Evolutionary conservation across 2,888 invertebrate genomes (phyloP).

Genomic region (Cerceris rybyensis): DNA sequence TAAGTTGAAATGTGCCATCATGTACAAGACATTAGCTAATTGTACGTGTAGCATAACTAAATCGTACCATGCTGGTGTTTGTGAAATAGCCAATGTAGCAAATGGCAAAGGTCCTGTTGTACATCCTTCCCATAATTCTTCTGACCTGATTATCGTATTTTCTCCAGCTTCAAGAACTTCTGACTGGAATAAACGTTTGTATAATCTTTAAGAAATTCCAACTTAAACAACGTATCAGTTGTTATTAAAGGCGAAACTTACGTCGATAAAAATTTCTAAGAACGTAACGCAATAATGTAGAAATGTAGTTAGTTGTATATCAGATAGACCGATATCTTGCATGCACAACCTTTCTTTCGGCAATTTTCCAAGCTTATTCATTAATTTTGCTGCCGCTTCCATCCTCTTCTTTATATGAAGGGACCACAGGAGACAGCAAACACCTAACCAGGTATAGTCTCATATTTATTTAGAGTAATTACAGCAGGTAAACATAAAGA

Average conservation of each 20-base stretch:
- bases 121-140: conserved; percentile 87
- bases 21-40: conserved; percentile 89
- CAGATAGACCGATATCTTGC: conserved; percentile 89
- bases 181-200: conserved; percentile 73
- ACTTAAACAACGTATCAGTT: no score
- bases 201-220: neutral
- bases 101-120: conserved; percentile 85
- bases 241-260: conserved; percentile 66
- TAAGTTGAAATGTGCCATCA: conserved; percentile 90
- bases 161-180: conserved; percentile 81
- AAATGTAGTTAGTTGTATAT: conserved; percentile 82
- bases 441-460: conserved; percentile 82
- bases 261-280: conserved; percentile 85
- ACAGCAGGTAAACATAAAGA: neutral
- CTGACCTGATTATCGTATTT: conserved; percentile 83
- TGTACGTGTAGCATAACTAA: conserved; percentile 92
- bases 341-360: conserved; percentile 92
- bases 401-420: conserved; percentile 92
- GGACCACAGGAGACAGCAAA: conserved; percentile 94
- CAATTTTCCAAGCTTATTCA: conserved; percentile 91
- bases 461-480: neutral
- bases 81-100: conserved; percentile 90
- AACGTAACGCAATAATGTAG: conserved; percentile 82
- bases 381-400: conserved; percentile 89
- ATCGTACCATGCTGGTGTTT: conserved; percentile 89